A percentile compares a stretch with the other conserved stretches of the same genome.
Conservation (phyloP, 1,140 invertebrate species). For the Ceratosolen fusciceps region DNA sequence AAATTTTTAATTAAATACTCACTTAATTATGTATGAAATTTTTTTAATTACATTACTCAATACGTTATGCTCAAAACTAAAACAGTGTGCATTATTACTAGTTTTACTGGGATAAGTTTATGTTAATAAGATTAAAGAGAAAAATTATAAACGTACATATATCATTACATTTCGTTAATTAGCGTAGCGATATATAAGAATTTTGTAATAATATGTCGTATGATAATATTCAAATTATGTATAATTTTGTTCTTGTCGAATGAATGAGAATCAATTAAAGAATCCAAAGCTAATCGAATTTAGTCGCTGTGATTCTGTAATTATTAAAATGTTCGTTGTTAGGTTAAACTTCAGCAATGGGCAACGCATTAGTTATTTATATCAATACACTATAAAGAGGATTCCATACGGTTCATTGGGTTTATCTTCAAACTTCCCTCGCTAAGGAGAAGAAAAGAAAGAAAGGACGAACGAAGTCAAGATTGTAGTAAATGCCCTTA, state of each 20-base stretch:
- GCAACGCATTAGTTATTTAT: conserved; percentile 42
- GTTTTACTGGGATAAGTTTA: conserved; percentile 40
- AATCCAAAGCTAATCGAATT: conserved; percentile 13
- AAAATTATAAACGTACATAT: background rate
- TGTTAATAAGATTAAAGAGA: conserved; percentile 32
- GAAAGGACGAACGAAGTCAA: background rate
- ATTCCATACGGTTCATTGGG: conserved; percentile 16
- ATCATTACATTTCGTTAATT: background rate
- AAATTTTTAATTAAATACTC: conserved; percentile 9
- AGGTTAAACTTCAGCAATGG: conserved; percentile 15
- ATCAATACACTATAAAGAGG: conserved; percentile 22
- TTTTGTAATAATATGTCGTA: background rate
- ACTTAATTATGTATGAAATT: background rate
- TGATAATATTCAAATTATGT: conserved; percentile 5
- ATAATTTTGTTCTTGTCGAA: conserved; percentile 2
- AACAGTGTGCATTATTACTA: conserved; percentile 31
- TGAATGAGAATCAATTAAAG: background rate
- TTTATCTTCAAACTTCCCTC: conserved; percentile 15
- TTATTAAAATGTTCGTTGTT: conserved; percentile 18
- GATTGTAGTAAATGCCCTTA: background rate
- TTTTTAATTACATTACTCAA: conserved; percentile 45
- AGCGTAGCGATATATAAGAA: too few species aligned
- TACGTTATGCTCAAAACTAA: conserved; percentile 13
- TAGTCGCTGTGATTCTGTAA: conserved; percentile 5
- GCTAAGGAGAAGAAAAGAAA: background rate